These are phyloP conservation scores for Agonopterix arenella DNA, from an alignment of 2,888 invertebrate species.

Conservation along the genomic window DNA sequence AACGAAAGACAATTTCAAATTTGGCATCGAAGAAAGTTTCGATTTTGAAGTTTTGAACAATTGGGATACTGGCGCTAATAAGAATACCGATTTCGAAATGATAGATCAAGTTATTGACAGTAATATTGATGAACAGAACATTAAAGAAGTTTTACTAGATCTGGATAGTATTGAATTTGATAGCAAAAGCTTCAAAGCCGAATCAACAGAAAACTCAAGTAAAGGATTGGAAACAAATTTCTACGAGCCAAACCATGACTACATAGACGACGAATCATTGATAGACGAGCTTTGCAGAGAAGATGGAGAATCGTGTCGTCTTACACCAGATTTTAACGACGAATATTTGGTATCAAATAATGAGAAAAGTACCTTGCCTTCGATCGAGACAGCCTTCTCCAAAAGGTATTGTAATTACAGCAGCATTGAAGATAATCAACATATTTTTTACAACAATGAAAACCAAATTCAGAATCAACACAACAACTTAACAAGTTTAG, in stretches of 20 bases:
- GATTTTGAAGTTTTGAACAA: slow-evolving; percentile 58
- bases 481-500: slow-evolving; percentile 43
- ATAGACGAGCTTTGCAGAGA: slow-evolving; percentile 69
- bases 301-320: slow-evolving; percentile 51
- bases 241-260: slow-evolving; percentile 50
- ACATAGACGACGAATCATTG: slow-evolving; percentile 66
- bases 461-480: slow-evolving; percentile 18
- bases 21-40: slow-evolving; percentile 60
- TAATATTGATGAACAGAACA: slow-evolving; percentile 61
- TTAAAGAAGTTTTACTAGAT: slow-evolving; percentile 65
- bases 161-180: slow-evolving; percentile 63
- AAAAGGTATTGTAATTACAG: slow-evolving; percentile 54
- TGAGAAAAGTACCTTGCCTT: slow-evolving; percentile 54
- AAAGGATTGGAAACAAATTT: slow-evolving; percentile 26
- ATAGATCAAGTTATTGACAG: slow-evolving; percentile 58
- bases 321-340: slow-evolving; percentile 58
- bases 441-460: background rate
- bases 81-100: slow-evolving; percentile 48
- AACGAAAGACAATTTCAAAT: slow-evolving; percentile 53
- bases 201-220: slow-evolving; percentile 25
- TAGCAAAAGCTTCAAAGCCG: slow-evolving; percentile 42
- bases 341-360: slow-evolving; percentile 44
- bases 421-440: slow-evolving; percentile 30
- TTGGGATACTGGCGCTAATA: slow-evolving; percentile 34
- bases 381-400: slow-evolving; percentile 66